Evolutionary conservation across 1,140 invertebrate genomes (phyloP).

Genomic region (Drosophila watanabei): DNA sequence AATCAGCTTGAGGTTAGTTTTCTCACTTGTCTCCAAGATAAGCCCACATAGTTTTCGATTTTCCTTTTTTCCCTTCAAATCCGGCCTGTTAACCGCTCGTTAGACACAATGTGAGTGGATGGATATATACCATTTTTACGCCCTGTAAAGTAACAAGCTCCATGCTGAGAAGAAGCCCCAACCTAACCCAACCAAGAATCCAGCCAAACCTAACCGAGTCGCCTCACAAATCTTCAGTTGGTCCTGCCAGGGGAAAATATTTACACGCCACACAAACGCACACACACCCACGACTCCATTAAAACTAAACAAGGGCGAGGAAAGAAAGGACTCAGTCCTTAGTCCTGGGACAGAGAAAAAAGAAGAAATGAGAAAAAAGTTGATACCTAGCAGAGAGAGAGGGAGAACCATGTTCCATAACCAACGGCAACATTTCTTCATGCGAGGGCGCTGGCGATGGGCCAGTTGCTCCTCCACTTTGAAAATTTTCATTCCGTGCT

Average conservation of each 20-base stretch:
- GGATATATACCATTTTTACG: constrained; percentile 28
- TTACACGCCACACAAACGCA: constrained; percentile 55
- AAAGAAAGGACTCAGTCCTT: constrained; percentile 34
- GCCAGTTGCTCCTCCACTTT: background rate
- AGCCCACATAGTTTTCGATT: constrained; percentile 13
- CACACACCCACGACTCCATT: constrained; percentile 68
- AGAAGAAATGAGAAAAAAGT: constrained; percentile 13
- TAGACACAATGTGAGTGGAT: constrained; percentile 44
- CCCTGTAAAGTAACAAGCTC: constrained; percentile 43
- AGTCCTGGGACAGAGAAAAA: constrained; percentile 3
- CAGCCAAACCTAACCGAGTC: constrained; percentile 30
- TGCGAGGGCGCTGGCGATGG: constrained; percentile 15
- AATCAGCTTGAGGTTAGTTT: constrained; percentile 53
- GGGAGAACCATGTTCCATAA: constrained; percentile 55
- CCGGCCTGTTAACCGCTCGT: constrained; percentile 54
- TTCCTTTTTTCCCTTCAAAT: constrained; percentile 2
- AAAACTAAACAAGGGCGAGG: constrained; percentile 65
- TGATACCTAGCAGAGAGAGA: constrained; percentile 26
- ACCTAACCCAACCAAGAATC: constrained; percentile 22
- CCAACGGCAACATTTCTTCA: constrained; percentile 64
- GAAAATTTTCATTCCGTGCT: constrained; percentile 40
- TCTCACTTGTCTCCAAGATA: constrained; percentile 4
- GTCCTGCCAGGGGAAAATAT: constrained; percentile 54
- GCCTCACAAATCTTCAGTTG: constrained; percentile 47
- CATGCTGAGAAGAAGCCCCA: background rate